phyloP scores from a whole-genome alignment of 2,113 vertebrate species.

The Myanophis thanlyinensis region DNA sequence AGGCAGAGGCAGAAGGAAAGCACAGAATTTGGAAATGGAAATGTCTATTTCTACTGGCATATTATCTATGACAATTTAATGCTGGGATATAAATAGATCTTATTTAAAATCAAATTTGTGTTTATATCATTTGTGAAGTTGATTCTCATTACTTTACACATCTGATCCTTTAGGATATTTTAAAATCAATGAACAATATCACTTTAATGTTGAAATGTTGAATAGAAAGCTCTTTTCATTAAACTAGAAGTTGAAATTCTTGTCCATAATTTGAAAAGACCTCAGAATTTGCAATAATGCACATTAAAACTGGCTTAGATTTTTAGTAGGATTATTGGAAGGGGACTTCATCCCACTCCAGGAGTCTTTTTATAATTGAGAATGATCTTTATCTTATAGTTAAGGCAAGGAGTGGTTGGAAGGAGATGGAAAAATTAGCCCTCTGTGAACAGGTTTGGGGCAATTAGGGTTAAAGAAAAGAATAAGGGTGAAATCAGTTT shows the following conservation, averaged over 20 bases:
- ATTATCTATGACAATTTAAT: conserved; percentile 12
- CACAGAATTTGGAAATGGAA: not conserved
- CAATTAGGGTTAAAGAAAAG: not conserved
- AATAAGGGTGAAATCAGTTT: not conserved
- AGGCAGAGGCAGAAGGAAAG: conserved; percentile 26
- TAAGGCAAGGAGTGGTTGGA: not conserved
- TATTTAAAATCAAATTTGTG: not conserved
- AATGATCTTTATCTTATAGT: not conserved
- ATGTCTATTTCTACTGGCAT: conserved; percentile 6
- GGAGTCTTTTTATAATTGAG: not conserved
- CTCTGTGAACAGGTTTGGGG: not conserved
- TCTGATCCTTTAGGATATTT: conserved; percentile 15
- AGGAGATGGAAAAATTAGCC: not conserved
- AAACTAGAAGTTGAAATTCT: not conserved
- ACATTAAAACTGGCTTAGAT: not conserved
- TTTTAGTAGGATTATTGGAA: not conserved
- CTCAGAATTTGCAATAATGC: not conserved
- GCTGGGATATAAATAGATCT: not conserved
- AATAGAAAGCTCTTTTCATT: not conserved
- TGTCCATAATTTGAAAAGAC: not conserved
- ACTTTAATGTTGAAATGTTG: not conserved
- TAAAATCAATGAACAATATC: conserved; percentile 24
- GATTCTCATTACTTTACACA: conserved; percentile 23
- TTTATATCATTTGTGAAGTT: conserved; percentile 6
- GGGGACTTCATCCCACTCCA: not conserved